Conservation (phyloP, 1,140 invertebrate genomes). For the Anastrepha obliqua region DNA sequence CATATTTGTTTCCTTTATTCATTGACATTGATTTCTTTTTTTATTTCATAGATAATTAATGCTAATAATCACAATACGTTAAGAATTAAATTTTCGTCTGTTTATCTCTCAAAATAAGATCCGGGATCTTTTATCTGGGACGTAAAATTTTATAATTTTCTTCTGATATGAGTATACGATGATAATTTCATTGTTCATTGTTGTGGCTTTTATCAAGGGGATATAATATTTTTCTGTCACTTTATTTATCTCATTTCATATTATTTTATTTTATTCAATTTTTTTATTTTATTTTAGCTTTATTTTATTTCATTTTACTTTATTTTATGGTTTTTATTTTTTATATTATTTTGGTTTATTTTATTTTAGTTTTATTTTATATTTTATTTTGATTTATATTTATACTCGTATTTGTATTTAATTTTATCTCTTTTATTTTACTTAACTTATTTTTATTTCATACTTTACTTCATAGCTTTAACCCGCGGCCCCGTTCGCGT, state of each 20-base stretch:
- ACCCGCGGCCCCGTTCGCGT: no score
- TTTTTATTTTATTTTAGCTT: background rate
- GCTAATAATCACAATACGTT: slow-evolving; percentile 72
- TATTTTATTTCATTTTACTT: background rate
- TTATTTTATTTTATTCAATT: background rate
- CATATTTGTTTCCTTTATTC: background rate
- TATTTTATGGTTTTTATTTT: background rate
- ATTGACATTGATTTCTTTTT: slow-evolving; percentile 53
- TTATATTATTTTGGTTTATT: background rate
- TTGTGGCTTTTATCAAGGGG: background rate
- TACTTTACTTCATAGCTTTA: no score
- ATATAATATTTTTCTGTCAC: background rate
- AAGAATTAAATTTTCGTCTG: slow-evolving; percentile 57
- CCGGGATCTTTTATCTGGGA: background rate
- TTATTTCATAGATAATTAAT: slow-evolving; percentile 68
- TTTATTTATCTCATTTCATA: background rate
- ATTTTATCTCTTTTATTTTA: background rate
- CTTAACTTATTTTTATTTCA: no score
- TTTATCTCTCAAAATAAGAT: background rate
- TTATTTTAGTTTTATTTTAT: background rate
- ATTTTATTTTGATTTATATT: background rate
- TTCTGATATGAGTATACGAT: slow-evolving; percentile 55
- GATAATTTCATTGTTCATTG: slow-evolving; percentile 58
- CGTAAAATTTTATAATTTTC: slow-evolving; percentile 44
- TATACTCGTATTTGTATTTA: background rate